These are phyloP conservation scores for Toxostoma redivivum DNA, from an alignment of 2,113 vertebrate species.

Conservation along the genomic window DNA sequence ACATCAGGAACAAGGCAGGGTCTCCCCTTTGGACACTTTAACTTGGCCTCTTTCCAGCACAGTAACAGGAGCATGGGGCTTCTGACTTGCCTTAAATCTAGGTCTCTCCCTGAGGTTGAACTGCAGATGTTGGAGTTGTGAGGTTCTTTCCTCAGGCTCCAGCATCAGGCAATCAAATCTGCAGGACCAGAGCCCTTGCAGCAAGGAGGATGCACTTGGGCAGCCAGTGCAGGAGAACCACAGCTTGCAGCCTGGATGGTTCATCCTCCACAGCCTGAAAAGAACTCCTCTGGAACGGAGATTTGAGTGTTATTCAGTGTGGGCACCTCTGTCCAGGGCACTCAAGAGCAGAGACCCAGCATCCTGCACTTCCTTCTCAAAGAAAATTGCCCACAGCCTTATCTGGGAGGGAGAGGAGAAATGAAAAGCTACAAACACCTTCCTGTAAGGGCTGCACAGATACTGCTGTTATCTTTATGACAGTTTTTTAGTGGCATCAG, in stretches of 20 bases:
- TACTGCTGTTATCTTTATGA: background rate
- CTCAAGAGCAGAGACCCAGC: background rate
- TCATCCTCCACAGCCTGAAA: background rate
- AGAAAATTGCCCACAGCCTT: background rate
- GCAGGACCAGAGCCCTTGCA: background rate
- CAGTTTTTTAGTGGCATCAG: background rate
- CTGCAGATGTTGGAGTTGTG: background rate
- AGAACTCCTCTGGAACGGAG: background rate
- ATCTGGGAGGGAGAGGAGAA: background rate
- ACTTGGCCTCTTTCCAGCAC: background rate
- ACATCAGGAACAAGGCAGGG: background rate
- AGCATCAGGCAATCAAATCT: background rate
- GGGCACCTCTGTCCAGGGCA: background rate
- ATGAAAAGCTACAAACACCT: background rate
- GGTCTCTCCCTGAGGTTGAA: background rate
- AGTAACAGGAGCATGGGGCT: background rate
- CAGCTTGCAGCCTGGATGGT: fast-evolving
- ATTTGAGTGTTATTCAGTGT: background rate
- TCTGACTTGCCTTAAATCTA: background rate
- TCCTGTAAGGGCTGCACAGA: background rate
- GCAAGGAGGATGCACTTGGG: background rate
- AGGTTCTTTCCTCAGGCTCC: background rate
- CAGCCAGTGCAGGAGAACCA: background rate
- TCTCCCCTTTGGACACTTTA: background rate
- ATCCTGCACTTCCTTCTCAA: background rate